Evolutionary conservation across 2,113 vertebrate genomes (phyloP), one percentile per base, ranked within the genome.

Genomic region (Lynx canadensis): DNA sequence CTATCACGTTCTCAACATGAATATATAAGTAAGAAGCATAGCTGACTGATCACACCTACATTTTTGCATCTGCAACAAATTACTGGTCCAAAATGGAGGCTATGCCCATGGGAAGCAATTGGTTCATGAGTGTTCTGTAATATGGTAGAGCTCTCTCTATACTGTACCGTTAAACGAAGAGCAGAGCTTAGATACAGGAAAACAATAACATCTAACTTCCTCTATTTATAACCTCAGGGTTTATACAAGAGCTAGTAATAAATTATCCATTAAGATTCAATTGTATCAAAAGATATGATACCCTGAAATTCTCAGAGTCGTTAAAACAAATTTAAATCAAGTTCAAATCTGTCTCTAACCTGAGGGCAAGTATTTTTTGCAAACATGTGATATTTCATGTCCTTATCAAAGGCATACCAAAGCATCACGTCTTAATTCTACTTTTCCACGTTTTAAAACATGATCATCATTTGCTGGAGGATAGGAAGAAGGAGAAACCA

Each of bases 401-500:
- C 80, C 41, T 96, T 91, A 60, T 19, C 89, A 89, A 92, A 91
- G 63, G 36, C 80, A 83, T 60, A 41, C 3, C 23, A 93, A 95
- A 96, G 29, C 19, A 95, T 38, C 36, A 81, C 33, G 41, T 12
- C 78, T 38, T 89, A 91, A 85, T 65, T 83, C 65, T 12, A 89
- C 16, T 1, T 93, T 78, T 73, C 65, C 48, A 3, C 21, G 25
- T 80, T 71, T 82, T 38, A 94, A 87, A 94, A 57, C 27, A n/a
- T 63, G 25, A 27, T 55, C 65, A 80, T 33, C 69, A 94, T 81
- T 81, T 50, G 27, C 41, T 68, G 21, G 31, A 73, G 25, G 65
- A 14, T 3, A 79, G n/a, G 11, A 87, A 33, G 50, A 36, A 90
- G 92, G 81, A 98, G 73, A 99, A 99, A 98, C 98, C 99, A 98